Conservation (phyloP, 2,797 vertebrate species). For the Tokudaia muenninki region DNA sequence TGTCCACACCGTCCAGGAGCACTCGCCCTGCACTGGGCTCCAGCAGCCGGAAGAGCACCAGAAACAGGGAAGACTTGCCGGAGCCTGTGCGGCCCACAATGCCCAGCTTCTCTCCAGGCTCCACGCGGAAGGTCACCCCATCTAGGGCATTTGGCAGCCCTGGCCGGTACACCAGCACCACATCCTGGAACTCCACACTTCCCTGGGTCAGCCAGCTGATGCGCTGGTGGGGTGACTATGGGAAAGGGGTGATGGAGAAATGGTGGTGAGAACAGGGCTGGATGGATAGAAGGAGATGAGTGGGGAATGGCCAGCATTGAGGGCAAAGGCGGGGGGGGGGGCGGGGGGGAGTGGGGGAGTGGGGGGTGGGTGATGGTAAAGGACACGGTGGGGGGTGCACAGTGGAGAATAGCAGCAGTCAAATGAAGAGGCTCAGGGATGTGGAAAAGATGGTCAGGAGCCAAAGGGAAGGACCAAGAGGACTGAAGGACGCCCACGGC, state of each 20-base stretch:
- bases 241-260: background rate
- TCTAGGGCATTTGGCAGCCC: constrained; percentile 95
- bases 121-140: constrained; percentile 91
- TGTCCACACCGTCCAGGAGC: constrained; percentile 93
- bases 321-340: background rate
- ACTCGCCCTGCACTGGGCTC: constrained; percentile 94
- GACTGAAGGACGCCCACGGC: background rate
- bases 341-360: too few species aligned
- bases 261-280: accelerated
- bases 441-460: background rate
- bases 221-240: constrained; percentile 87
- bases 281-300: background rate
- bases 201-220: constrained; percentile 92
- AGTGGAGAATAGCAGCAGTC: too few species aligned
- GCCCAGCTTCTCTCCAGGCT: constrained; percentile 95
- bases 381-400: background rate
- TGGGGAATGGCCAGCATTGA: background rate
- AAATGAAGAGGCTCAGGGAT: too few species aligned
- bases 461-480: background rate
- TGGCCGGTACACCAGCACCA: constrained; percentile 91
- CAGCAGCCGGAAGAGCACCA: constrained; percentile 96
- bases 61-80: constrained; percentile 96
- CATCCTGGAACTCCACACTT: constrained; percentile 92
- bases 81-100: constrained; percentile 98
- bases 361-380: background rate